These are phyloP conservation scores for Drosophila neocordata DNA, from an alignment of 1,140 invertebrate genomes.

Conservation along the genomic window DNA sequence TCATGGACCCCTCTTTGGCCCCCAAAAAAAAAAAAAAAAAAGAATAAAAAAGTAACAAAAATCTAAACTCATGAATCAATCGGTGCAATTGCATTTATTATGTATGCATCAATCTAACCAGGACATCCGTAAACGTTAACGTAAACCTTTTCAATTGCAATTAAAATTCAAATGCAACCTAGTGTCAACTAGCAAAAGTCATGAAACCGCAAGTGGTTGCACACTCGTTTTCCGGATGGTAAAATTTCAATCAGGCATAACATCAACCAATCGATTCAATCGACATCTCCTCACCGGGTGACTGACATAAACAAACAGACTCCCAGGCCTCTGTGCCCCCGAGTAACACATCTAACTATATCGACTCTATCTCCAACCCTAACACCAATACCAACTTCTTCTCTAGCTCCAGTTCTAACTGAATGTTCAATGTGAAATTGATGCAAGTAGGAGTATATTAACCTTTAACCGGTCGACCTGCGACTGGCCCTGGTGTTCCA, in stretches of 20 bases:
- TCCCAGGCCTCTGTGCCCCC: slow-evolving; percentile 22
- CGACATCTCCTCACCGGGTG: slow-evolving; percentile 25
- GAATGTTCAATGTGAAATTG: slow-evolving; percentile 9
- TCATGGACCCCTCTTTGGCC: background rate
- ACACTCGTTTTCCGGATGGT: slow-evolving; percentile 43
- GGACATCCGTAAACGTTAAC: slow-evolving; percentile 27
- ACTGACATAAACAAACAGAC: slow-evolving; percentile 29
- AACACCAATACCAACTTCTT: slow-evolving; percentile 5
- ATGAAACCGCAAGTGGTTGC: slow-evolving; percentile 35
- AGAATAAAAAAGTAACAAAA: background rate
- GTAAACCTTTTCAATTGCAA: slow-evolving; percentile 32
- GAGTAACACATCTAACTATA: background rate
- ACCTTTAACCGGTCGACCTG: slow-evolving; percentile 64
- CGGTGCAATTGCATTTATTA: slow-evolving; percentile 25
- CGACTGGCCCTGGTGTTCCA: slow-evolving; percentile 32
- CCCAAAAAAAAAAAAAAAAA: no score
- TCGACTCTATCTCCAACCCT: background rate
- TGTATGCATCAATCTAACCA: slow-evolving; percentile 40
- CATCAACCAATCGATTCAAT: slow-evolving; percentile 48
- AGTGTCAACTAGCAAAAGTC: slow-evolving; percentile 12
- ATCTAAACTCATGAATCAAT: slow-evolving; percentile 4
- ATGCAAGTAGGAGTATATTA: slow-evolving; percentile 42
- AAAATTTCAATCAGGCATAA: slow-evolving; percentile 58
- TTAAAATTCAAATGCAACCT: slow-evolving; percentile 43
- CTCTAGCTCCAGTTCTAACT: slow-evolving; percentile 1